These are phyloP conservation scores for Hepsetus odoe DNA, from an alignment of 2,113 vertebrate genomes.

Conservation along the genomic window DNA sequence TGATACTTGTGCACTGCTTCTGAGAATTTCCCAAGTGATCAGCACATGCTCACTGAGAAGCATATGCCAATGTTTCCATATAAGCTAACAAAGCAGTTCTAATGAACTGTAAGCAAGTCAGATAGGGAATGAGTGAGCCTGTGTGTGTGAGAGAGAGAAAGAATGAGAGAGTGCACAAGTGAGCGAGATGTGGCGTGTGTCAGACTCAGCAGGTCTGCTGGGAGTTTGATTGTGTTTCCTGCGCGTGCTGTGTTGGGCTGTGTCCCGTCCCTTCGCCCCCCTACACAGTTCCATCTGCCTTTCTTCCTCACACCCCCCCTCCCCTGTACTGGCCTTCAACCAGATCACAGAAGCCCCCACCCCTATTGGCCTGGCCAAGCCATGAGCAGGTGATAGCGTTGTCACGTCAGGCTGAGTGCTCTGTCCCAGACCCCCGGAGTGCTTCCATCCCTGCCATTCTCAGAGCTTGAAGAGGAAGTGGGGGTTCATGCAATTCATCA, in stretches of 20 bases:
- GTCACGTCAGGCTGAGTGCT: constrained; percentile 37
- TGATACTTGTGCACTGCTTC: neutral
- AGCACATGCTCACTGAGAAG: constrained; percentile 18
- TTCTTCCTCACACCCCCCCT: constrained; percentile 10
- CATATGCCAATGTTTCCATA: constrained; percentile 31
- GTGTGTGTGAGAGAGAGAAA: neutral
- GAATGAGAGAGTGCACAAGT: constrained; percentile 7
- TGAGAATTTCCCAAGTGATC: constrained; percentile 5
- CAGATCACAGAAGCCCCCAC: constrained; percentile 6
- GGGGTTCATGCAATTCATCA: neutral
- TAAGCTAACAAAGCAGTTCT: constrained; percentile 12
- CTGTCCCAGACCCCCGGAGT: constrained; percentile 24
- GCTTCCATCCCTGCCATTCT: constrained; percentile 13
- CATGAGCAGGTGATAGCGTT: constrained; percentile 45
- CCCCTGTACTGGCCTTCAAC: constrained; percentile 22
- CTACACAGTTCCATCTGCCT: constrained; percentile 54
- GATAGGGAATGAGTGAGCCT: neutral
- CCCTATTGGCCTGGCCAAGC: constrained; percentile 14
- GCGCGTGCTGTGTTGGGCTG: constrained; percentile 54
- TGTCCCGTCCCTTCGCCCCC: constrained; percentile 49
- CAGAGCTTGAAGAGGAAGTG: constrained; percentile 8
- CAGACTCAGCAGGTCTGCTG: constrained; percentile 61
- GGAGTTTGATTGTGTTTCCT: constrained; percentile 67
- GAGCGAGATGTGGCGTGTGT: constrained; percentile 38
- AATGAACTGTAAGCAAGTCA: constrained; percentile 20